Percentiles rank a stretch among this genome's conserved stretches.
Evolutionary conservation across 2,888 invertebrate genomes (phyloP).

Genomic region (Caenorhabditis drosophilae): DNA sequence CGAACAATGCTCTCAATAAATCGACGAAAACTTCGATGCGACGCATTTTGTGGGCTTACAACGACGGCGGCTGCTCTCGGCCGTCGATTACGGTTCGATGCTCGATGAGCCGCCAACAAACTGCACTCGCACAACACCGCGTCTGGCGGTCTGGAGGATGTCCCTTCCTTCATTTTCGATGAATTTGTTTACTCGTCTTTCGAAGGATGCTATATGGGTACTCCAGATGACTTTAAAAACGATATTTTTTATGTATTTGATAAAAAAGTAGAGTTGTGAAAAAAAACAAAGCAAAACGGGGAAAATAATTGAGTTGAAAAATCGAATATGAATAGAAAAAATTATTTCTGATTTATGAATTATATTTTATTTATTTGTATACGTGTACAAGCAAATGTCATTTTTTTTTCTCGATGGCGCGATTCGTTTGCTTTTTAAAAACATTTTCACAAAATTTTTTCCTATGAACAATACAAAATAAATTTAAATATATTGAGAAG

Average conservation of each 20-base stretch:
- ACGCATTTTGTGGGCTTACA: constrained; percentile 26
- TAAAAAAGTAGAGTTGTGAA: constrained; percentile 1
- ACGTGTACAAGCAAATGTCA: not conserved
- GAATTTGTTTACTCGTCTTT: no score
- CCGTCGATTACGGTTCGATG: constrained; percentile 13
- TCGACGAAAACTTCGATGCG: constrained; percentile 44
- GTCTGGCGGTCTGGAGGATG: constrained; percentile 44
- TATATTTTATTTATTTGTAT: not conserved
- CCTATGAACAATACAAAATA: not conserved
- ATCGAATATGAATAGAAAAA: not conserved
- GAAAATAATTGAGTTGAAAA: constrained; percentile 2
- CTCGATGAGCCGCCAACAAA: constrained; percentile 31
- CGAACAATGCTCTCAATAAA: constrained; percentile 52
- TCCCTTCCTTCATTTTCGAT: constrained; percentile 38
- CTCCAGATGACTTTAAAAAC: constrained; percentile 23
- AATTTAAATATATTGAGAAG: not conserved
- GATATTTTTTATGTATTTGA: not conserved
- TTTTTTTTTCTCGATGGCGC: not conserved
- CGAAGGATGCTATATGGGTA: no score
- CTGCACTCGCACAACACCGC: constrained; percentile 53
- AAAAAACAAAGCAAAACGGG: constrained; percentile 3
- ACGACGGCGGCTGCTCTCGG: constrained; percentile 2
- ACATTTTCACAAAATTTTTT: not conserved
- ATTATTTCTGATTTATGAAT: not conserved
- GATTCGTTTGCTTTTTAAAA: not conserved